Conservation (phyloP, 1,140 invertebrate species). For the Prorops nasuta region DNA sequence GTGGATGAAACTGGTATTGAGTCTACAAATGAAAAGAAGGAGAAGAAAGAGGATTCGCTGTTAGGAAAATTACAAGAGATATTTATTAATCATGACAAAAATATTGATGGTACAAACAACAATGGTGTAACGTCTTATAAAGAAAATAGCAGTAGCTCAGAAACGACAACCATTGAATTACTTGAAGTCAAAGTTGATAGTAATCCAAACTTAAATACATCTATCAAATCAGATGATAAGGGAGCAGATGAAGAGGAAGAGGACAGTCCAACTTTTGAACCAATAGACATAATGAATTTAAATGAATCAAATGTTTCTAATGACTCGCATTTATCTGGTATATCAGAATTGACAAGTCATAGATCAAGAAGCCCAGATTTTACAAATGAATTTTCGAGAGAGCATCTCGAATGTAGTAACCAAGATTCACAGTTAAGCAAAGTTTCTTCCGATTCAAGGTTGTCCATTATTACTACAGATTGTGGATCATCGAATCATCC, state of each 20-base stretch:
- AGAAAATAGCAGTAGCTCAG: conserved; percentile 19
- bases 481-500: conserved; percentile 52
- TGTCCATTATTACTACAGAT: conserved; percentile 57
- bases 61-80: conserved; percentile 13
- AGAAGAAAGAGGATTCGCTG: conserved; percentile 2
- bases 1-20: conserved; percentile 18
- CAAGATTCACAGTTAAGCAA: conserved; percentile 62
- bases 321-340: conserved; percentile 61
- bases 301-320: conserved; percentile 55
- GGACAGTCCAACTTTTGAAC: conserved; percentile 69
- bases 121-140: too few relatives aligned
- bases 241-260: conserved; percentile 60
- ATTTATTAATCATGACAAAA: conserved; percentile 16
- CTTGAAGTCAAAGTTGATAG: conserved; percentile 18
- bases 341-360: conserved; percentile 61
- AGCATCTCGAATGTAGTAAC: conserved; percentile 54
- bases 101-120: too few relatives aligned
- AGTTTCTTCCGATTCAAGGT: conserved; percentile 61
- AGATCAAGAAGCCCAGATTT: conserved; percentile 50
- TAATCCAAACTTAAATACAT: conserved; percentile 36
- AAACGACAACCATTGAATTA: conserved; percentile 10
- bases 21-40: conserved; percentile 11
- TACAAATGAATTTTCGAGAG: conserved; percentile 40
- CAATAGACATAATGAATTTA: conserved; percentile 56
- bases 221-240: conserved; percentile 58